Evolutionary conservation across 2,113 vertebrate genomes (phyloP).

Genomic region (Carassius auratus): DNA sequence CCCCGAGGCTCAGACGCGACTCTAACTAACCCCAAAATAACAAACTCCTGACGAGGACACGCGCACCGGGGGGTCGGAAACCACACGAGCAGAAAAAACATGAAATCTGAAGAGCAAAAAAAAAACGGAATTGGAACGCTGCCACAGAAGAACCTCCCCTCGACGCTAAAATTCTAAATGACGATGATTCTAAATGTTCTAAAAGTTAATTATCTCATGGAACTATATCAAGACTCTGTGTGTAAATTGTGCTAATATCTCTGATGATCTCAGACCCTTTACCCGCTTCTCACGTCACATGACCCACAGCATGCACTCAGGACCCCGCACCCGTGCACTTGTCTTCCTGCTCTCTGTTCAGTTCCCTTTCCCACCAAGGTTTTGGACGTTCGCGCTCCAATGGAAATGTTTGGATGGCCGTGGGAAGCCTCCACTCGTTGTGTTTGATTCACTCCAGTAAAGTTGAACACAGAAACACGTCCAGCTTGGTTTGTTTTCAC

Average conservation of each 20-base stretch:
- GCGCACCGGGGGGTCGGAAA: background rate
- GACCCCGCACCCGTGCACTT: slow-evolving; percentile 60
- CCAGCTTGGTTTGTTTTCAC: background rate
- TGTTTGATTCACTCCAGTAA: slow-evolving; percentile 4
- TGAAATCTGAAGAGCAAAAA: background rate
- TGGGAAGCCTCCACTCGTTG: background rate
- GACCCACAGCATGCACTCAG: slow-evolving; percentile 54
- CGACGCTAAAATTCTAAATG: slow-evolving; percentile 57
- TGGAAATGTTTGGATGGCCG: background rate
- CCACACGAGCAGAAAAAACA: background rate
- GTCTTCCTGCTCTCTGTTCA: slow-evolving; percentile 48
- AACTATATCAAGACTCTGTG: slow-evolving; percentile 72
- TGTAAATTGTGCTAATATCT: slow-evolving; percentile 71
- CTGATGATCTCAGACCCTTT: slow-evolving; percentile 44
- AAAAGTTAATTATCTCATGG: slow-evolving; percentile 65
- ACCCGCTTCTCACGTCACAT: slow-evolving; percentile 25
- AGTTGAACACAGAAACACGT: background rate
- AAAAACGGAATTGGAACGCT: background rate
- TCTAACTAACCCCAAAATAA: slow-evolving; percentile 64
- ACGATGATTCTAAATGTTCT: slow-evolving; percentile 52
- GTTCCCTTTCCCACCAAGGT: background rate
- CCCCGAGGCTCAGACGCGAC: slow-evolving; percentile 91
- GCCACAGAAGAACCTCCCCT: slow-evolving; percentile 55
- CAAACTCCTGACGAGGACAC: slow-evolving; percentile 18
- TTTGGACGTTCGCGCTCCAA: background rate